These are phyloP conservation scores for Allygus modestus DNA, from an alignment of 2,888 invertebrate genomes.

Conservation along the genomic window DNA sequence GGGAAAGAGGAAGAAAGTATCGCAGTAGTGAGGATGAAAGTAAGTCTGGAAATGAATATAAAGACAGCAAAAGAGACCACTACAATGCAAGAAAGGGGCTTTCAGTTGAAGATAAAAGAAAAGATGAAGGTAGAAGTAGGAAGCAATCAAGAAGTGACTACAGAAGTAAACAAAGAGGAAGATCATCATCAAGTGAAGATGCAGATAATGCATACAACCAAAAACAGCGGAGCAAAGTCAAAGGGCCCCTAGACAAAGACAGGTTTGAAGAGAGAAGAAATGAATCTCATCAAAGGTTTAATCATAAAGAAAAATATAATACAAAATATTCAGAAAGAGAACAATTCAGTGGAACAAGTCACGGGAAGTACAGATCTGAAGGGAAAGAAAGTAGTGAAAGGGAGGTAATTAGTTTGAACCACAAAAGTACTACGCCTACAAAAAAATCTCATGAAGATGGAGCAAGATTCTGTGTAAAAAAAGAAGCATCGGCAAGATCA, in stretches of 20 bases:
- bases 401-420: conserved; percentile 23
- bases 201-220: conserved; percentile 62
- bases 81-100: conserved; percentile 52
- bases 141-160: not conserved
- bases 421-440: not conserved
- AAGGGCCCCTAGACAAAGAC: not conserved
- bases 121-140: not conserved
- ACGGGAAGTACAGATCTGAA: conserved; percentile 63
- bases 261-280: conserved; percentile 10
- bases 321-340: conserved; percentile 67
- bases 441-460: conserved; percentile 16
- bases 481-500: not conserved
- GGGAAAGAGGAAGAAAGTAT: conserved; percentile 32
- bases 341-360: conserved; percentile 64
- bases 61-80: not conserved
- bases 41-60: conserved; percentile 53
- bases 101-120: not conserved
- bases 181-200: conserved; percentile 49
- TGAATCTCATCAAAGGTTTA: not conserved
- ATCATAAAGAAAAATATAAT: not conserved
- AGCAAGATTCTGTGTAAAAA: not conserved
- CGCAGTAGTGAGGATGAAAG: conserved; percentile 54
- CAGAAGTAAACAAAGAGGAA: not conserved
- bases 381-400: conserved; percentile 49
- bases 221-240: not conserved